phyloP scores from a whole-genome alignment of 2,797 vertebrate species.

The Serranus cabrilla region DNA sequence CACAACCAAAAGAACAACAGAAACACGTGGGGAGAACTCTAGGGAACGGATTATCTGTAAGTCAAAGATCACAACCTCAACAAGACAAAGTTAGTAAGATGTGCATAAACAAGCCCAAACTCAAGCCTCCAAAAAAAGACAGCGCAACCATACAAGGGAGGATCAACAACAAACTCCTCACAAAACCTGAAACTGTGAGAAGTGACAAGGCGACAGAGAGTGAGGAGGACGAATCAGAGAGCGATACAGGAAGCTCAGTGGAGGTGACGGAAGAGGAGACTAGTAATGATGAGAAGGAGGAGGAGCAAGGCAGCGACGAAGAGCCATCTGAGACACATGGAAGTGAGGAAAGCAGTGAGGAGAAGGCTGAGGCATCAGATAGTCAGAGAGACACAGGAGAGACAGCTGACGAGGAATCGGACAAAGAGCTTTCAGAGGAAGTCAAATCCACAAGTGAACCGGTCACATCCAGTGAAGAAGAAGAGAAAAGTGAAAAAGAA shows the following conservation, averaged over 20 bases:
- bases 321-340: conserved; percentile 61
- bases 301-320: conserved; percentile 58
- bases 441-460: conserved; percentile 44
- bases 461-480: conserved; percentile 59
- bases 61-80: conserved; percentile 28
- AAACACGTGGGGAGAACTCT: conserved; percentile 44
- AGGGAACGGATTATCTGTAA: conserved; percentile 45
- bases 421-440: conserved; percentile 44
- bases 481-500: conserved; percentile 50
- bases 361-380: conserved; percentile 54
- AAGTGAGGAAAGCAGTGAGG: conserved; percentile 71
- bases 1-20: conserved; percentile 29
- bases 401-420: conserved; percentile 42
- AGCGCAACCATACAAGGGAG: conserved; percentile 22
- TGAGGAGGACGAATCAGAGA: conserved; percentile 69
- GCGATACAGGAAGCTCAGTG: conserved; percentile 67
- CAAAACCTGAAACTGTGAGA: conserved; percentile 51
- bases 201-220: conserved; percentile 46
- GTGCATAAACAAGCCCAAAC: conserved; percentile 46
- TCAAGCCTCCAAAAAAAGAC: conserved; percentile 39
- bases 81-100: conserved; percentile 16
- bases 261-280: conserved; percentile 61
- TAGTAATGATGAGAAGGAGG: conserved; percentile 66
- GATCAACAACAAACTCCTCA: conserved; percentile 39
- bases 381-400: conserved; percentile 51